Evolutionary conservation across 2,113 vertebrate genomes (phyloP).

Genomic region (Cranoglanis bouderius): DNA sequence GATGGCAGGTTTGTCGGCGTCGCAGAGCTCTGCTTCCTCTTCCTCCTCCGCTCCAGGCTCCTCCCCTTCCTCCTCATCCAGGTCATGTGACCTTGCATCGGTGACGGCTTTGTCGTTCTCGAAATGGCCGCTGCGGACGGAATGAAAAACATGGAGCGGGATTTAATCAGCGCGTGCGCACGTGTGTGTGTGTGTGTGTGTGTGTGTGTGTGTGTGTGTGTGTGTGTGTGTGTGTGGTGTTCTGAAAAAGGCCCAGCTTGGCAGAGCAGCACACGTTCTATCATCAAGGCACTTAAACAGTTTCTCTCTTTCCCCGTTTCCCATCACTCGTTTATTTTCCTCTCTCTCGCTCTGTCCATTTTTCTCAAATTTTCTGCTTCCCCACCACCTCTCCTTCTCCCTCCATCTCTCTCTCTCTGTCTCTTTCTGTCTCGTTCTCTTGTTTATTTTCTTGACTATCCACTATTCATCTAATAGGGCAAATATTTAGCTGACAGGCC

Average conservation of each 20-base stretch:
- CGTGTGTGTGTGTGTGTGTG: conserved; percentile 7
- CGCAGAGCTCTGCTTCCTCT: conserved; percentile 78
- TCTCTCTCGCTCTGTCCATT: not conserved
- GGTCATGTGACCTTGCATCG: conserved; percentile 80
- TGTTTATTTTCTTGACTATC: conserved; percentile 74
- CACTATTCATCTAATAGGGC: conserved; percentile 79
- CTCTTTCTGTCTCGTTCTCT: not conserved
- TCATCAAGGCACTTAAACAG: conserved; percentile 69
- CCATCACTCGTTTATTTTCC: conserved; percentile 41
- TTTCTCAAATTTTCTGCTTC: not conserved
- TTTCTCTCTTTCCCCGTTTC: conserved; percentile 27
- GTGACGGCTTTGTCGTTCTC: conserved; percentile 86
- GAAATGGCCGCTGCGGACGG: conserved; percentile 76
- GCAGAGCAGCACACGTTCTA: conserved; percentile 46
- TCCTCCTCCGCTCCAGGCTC: conserved; percentile 88
- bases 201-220: not conserved
- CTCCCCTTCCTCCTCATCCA: conserved; percentile 90
- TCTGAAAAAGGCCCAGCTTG: not conserved
- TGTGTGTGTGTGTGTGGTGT: not conserved
- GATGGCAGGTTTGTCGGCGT: conserved; percentile 75
- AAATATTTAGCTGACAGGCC: conserved; percentile 80
- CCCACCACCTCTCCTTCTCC: not conserved
- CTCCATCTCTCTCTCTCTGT: not conserved
- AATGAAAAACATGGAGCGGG: not conserved
- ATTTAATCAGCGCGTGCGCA: not conserved